Conservation (phyloP, 2,113 vertebrate genomes). For the Phodopus roborovskii region DNA sequence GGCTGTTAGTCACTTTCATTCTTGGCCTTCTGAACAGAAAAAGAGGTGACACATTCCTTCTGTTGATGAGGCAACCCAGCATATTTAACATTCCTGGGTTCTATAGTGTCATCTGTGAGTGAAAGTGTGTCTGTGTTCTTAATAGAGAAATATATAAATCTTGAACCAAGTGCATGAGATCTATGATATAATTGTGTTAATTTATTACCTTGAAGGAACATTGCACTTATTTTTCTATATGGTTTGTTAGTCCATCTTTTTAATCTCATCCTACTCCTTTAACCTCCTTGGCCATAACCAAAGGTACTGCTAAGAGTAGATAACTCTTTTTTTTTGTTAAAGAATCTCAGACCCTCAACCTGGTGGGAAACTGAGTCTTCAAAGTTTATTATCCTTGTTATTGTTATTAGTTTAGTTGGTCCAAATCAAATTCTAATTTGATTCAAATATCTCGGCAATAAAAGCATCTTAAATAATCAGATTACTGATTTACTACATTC, state of each 20-base stretch:
- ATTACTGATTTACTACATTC: not conserved
- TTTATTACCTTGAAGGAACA: not conserved
- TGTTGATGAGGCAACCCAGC: not conserved
- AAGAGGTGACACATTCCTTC: not conserved
- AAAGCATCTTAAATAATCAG: not conserved
- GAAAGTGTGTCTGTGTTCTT: not conserved
- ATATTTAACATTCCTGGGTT: not conserved
- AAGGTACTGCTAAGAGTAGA: not conserved
- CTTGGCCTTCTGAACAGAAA: not conserved
- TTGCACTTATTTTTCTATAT: not conserved
- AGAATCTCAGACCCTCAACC: not conserved
- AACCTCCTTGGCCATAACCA: not conserved
- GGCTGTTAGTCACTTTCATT: not conserved
- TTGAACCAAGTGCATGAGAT: not conserved
- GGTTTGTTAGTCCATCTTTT: not conserved
- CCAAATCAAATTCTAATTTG: not conserved
- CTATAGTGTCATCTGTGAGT: not conserved
- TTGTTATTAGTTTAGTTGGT: not conserved
- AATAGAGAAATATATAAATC: not conserved
- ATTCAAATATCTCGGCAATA: not conserved
- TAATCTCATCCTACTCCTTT: not conserved
- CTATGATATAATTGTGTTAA: not conserved
- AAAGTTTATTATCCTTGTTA: not conserved
- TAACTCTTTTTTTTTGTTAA: not conserved
- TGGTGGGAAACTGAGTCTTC: not conserved